Evolutionary conservation across 92 coral and sea anemone species (phyloP), one percentile per base, ranked within the genome.

Genomic region (Porites lobata): DNA sequence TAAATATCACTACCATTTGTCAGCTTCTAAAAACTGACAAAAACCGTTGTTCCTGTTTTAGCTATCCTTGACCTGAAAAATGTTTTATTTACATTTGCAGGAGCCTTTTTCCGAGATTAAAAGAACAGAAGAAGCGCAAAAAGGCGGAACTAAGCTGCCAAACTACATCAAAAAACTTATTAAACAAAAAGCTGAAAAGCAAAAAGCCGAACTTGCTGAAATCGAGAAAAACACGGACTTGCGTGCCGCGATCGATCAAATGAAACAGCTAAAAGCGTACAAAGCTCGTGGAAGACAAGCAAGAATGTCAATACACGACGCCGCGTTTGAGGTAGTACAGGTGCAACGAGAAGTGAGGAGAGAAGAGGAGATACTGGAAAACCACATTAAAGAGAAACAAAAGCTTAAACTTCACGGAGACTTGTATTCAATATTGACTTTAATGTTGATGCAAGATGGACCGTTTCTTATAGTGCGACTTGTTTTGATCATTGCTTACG

Each of bases 401-500:
- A 94, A 94, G 62, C 93, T 93, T 43, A 94, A 90, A 66, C 91
- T 95, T 20, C 99, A 97, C 84, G 99, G 99, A 3, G 99, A 97
- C 72, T 80, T 97, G 88, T 97, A 97, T 69, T 95, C 96, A 12
- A 97, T 95, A 14, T 77, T 97, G 76, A 96, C 98, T 13, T 87
- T 96, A 50, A 95, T 97, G 94, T 51, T 97, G 6, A 97, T 97
- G 99, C 98, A 95, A 79, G 99, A 97, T 53, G 99, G 98, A 15
- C 99, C 99, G 38, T 97, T 97, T 75, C 86, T 97, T 11, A 92
- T 96, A 11, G 94, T 97, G 58, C 94, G 99, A 0, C 92, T 97
- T 21, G 83, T 95, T 4, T 88, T 97, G 89, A 94, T 94, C 10
- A 70, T 95, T 18, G 84, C 87, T 32, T 97, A 92, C 76, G 78